phyloP scores from a whole-genome alignment of 30 jellyfish, hydroid and myxozoan genomes.

The Hydractinia echinata region DNA sequence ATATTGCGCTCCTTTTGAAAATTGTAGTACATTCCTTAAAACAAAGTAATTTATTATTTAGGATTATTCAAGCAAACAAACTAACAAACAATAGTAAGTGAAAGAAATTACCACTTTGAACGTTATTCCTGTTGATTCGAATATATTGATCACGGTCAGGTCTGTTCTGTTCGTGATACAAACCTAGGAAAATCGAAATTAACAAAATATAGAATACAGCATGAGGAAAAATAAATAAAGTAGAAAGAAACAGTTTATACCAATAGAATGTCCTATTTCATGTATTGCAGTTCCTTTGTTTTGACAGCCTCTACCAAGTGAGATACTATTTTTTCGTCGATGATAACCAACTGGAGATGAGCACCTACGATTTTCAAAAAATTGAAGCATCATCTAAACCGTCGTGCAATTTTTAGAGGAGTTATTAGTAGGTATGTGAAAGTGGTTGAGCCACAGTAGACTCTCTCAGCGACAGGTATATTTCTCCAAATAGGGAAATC shows the following conservation, averaged over 20 bases:
- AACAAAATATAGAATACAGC: not conserved
- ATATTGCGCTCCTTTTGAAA: constrained; percentile 17
- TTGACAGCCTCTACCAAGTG: constrained; percentile 21
- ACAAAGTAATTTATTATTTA: not conserved
- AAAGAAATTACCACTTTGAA: constrained; percentile 4
- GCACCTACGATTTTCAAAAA: not conserved
- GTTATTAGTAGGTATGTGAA: no score
- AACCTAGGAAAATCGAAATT: not conserved
- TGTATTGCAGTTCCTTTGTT: constrained; percentile 24
- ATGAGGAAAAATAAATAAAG: not conserved
- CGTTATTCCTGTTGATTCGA: constrained; percentile 6
- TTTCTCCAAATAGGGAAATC: no score
- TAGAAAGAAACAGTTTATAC: not conserved
- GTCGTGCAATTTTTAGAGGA: no score
- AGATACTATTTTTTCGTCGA: not conserved
- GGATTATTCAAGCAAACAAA: not conserved
- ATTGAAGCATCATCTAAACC: no score
- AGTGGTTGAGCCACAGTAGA: no score
- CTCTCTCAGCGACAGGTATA: no score
- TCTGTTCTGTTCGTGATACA: constrained; percentile 33
- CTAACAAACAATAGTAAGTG: not conserved
- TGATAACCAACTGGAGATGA: constrained; percentile 25
- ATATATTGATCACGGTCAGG: constrained; percentile 24
- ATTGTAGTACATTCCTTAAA: constrained; percentile 23
- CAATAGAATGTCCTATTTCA: constrained; percentile 26